Conservation (phyloP, 2,113 vertebrate species). For the Atractosteus spatula region DNA sequence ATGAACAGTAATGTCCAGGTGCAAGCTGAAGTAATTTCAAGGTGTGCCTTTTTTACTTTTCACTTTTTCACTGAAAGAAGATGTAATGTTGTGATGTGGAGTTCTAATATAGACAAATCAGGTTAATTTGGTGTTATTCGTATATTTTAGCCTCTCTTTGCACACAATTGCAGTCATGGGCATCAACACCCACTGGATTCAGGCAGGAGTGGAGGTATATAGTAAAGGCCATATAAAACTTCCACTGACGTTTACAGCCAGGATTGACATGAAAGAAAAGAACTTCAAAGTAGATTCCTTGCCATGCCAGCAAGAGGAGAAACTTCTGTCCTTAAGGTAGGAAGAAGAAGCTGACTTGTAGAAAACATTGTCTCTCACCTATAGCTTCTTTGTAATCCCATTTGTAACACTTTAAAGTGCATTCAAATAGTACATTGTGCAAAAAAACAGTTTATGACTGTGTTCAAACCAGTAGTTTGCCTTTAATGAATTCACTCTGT, state of each 20-base stretch:
- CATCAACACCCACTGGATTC: constrained; percentile 70
- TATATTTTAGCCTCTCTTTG: constrained; percentile 53
- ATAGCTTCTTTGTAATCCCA: too few species aligned
- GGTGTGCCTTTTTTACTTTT: constrained; percentile 31
- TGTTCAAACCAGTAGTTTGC: too few species aligned
- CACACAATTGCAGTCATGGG: constrained; percentile 69
- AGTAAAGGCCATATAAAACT: constrained; percentile 42
- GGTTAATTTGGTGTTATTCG: constrained; percentile 15
- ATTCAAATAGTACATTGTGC: too few species aligned
- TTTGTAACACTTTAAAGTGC: too few species aligned
- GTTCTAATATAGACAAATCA: not conserved
- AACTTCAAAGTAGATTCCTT: constrained; percentile 66
- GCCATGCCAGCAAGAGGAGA: constrained; percentile 57
- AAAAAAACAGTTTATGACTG: too few species aligned
- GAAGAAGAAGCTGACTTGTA: not conserved
- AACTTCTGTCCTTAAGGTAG: constrained; percentile 58
- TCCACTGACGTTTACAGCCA: constrained; percentile 61
- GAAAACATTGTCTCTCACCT: not conserved
- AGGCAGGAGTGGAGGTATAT: constrained; percentile 63
- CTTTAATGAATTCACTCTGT: too few species aligned
- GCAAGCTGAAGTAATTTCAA: constrained; percentile 56
- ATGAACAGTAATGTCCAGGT: constrained; percentile 49
- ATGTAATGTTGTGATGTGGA: too few species aligned
- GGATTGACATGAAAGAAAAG: constrained; percentile 59
- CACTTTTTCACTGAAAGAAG: not conserved